A percentile compares a stretch with the other conserved stretches of the same genome.
Evolutionary conservation across 1,140 invertebrate genomes (phyloP).

Genomic region (Telenomus remus): DNA sequence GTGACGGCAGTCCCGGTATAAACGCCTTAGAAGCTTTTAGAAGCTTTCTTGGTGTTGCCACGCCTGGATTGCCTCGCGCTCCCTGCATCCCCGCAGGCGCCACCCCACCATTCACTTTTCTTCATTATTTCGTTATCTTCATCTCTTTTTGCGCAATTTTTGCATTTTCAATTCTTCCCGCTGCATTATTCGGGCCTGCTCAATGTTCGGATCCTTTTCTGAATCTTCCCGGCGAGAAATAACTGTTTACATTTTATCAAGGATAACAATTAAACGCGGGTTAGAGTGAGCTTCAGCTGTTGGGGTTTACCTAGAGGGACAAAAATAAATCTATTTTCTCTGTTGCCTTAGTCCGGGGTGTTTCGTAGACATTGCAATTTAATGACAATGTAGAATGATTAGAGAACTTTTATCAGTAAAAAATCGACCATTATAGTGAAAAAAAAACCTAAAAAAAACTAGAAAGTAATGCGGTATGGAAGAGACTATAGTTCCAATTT

Average conservation of each 20-base stretch:
- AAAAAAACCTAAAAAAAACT: too few species aligned
- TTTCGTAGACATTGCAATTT: background rate
- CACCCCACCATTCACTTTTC: slow-evolving; percentile 43
- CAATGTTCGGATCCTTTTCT: slow-evolving; percentile 12
- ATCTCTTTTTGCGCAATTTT: slow-evolving; percentile 48
- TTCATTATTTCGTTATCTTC: slow-evolving; percentile 56
- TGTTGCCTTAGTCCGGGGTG: too few species aligned
- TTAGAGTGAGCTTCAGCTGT: slow-evolving; percentile 12
- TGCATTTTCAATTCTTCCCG: slow-evolving; percentile 52
- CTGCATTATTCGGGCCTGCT: slow-evolving; percentile 22
- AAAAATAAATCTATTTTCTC: too few species aligned
- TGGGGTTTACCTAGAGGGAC: background rate
- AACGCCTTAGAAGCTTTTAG: slow-evolving; percentile 59
- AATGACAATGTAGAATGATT: background rate
- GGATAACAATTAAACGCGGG: slow-evolving; percentile 26
- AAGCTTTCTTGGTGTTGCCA: slow-evolving; percentile 42
- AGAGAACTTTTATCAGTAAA: too few species aligned
- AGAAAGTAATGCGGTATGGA: too few species aligned
- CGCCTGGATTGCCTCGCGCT: slow-evolving; percentile 25
- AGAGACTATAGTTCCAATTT: too few species aligned
- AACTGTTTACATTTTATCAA: slow-evolving; percentile 35
- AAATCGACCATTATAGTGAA: too few species aligned
- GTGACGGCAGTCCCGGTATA: slow-evolving; percentile 41
- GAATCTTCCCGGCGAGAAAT: slow-evolving; percentile 1
- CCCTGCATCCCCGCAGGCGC: slow-evolving; percentile 4